Conservation (phyloP, 2,888 invertebrate genomes). For the Achlya flavicornis region DNA sequence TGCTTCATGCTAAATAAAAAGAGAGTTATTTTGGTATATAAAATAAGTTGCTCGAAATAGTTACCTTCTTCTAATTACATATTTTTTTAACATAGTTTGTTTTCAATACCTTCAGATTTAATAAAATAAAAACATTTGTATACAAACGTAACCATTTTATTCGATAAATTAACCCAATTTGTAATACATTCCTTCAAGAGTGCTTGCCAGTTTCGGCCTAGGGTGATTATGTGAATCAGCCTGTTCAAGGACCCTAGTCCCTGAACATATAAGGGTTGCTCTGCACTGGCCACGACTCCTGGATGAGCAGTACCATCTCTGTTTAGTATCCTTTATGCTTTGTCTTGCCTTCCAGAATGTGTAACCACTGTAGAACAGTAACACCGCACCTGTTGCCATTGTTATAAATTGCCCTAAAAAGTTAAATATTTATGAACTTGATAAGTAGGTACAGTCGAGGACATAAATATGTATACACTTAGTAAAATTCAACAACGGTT, state of each 20-base stretch:
- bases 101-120: too few relatives aligned
- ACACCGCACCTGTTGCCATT: constrained; percentile 13
- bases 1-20: neutral
- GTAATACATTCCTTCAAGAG: neutral
- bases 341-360: constrained; percentile 27
- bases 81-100: too few relatives aligned
- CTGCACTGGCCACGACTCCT: constrained; percentile 24
- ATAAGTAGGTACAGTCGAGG: too few relatives aligned
- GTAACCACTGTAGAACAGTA: constrained; percentile 20
- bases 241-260: constrained; percentile 15
- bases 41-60: too few relatives aligned
- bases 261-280: constrained; percentile 25
- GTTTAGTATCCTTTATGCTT: neutral
- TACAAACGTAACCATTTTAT: too few relatives aligned
- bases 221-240: constrained; percentile 29
- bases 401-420: constrained; percentile 15
- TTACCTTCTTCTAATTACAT: too few relatives aligned
- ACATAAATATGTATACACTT: too few relatives aligned
- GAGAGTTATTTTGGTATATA: too few relatives aligned
- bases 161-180: neutral
- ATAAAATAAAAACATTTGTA: too few relatives aligned
- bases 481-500: too few relatives aligned
- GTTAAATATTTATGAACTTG: neutral
- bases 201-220: constrained; percentile 17
- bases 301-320: constrained; percentile 30